phyloP scores from a whole-genome alignment of 1,140 invertebrate species.

The Matsumurasca onukii region DNA sequence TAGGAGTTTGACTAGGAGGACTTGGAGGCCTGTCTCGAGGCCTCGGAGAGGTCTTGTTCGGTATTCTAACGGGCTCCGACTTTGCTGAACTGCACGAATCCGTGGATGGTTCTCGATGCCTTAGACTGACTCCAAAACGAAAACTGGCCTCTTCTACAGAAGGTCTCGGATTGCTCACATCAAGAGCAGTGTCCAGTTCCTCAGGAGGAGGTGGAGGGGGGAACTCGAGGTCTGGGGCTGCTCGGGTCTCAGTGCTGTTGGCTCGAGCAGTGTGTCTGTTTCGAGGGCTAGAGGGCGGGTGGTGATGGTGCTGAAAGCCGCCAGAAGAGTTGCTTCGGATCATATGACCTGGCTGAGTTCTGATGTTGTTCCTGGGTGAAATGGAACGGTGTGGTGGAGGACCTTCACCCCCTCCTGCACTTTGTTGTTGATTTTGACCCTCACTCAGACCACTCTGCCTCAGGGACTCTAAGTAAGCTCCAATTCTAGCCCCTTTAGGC shows the following conservation, averaged over 20 bases:
- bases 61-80: slow-evolving; percentile 45
- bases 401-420: slow-evolving; percentile 32
- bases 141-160: slow-evolving; percentile 70
- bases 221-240: slow-evolving; percentile 77
- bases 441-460: slow-evolving; percentile 67
- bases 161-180: slow-evolving; percentile 62
- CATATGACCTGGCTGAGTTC: slow-evolving; percentile 71
- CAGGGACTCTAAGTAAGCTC: slow-evolving; percentile 92
- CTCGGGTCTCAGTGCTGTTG: slow-evolving; percentile 43
- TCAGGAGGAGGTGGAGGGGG: slow-evolving; percentile 70
- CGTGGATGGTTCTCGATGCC: slow-evolving; percentile 63
- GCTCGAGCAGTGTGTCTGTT: slow-evolving; percentile 40
- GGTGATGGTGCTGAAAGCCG: slow-evolving; percentile 61
- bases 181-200: slow-evolving; percentile 54
- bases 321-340: slow-evolving; percentile 81
- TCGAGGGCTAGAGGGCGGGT: slow-evolving; percentile 56
- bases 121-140: slow-evolving; percentile 67
- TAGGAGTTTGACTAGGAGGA: slow-evolving; percentile 46
- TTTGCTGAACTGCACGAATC: slow-evolving; percentile 56
- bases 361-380: slow-evolving; percentile 59
- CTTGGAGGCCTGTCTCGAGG: slow-evolving; percentile 39
- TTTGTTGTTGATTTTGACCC: no score
- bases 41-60: slow-evolving; percentile 34
- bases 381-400: slow-evolving; percentile 48
- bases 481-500: slow-evolving; percentile 93